Base-by-base conservation (phyloP, 2,888 invertebrate species). In the Rhimphoctona megacephalus region DNA sequence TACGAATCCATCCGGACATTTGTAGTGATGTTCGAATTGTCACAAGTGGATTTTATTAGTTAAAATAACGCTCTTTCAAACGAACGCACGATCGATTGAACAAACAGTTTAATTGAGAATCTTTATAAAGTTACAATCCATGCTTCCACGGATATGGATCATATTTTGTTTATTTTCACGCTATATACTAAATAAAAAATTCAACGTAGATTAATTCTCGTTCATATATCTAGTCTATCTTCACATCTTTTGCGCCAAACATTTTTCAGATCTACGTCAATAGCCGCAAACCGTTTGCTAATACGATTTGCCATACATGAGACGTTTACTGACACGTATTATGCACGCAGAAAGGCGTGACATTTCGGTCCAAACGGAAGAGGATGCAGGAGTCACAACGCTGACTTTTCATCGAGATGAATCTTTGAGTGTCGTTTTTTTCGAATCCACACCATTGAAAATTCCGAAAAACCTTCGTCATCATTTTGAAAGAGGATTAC, bases 241-340 rank as follows among this genome's bases (percentile, higher is more conserved):
- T 2, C 33, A 30, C 46, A 49, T 30, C 49, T 30, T 14, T 49
- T 19, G 49, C 19, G 49, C 49, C 0, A 11, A 19, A 46, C 19
- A 49, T 70, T 70, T 30, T 43, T 70, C 11, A 4, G n/a, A 49
- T 1, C 19, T 70, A 9, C 25, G 49, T 70, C 19, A 70, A 30
- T n/a, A 46, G 33, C 70, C 49, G 49, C 70, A 70, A 70, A 70
- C 19, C 46, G 30, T 43, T n/a, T 19, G 49, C 70, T 19, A 70
- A 46, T 49, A 49, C 30, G 46, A 30, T 64, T 30, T n/a, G 64
- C 25, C 43, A n/a, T 64, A 19, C 52, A 36, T 54, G 69, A 36
- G 76, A 82, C 77, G 83, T 83, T 83, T 78, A 64, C 72, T 83
- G 83, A 83, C 83, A 73, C 49, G 64, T 72, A 79, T 83, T 83